phyloP scores from a whole-genome alignment of 2,797 vertebrate species.

The Silurus aristotelis region DNA sequence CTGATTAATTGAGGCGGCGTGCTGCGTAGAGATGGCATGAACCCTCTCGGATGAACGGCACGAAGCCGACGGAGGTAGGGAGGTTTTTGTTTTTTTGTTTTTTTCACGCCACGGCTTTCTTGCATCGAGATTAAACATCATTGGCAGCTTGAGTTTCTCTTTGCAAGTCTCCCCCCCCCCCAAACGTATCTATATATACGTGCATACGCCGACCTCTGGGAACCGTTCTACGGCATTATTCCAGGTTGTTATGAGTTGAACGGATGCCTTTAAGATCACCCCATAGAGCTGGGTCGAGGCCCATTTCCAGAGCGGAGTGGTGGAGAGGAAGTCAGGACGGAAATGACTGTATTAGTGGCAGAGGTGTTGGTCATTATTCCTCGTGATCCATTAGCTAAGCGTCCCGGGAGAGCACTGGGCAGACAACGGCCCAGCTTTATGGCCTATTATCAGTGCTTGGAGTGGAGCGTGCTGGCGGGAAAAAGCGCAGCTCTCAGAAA shows the following conservation, averaged over 20 bases:
- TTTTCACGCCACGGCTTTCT: not conserved
- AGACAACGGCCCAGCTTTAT: constrained; percentile 28
- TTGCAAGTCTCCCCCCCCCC: not conserved
- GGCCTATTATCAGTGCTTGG: constrained; percentile 50
- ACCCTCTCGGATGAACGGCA: constrained; percentile 31
- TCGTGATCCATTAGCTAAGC: constrained; percentile 76
- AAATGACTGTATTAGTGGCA: constrained; percentile 61
- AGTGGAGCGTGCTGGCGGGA: constrained; percentile 35
- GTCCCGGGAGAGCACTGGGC: constrained; percentile 67
- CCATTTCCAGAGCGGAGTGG: constrained; percentile 66
- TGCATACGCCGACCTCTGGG: not conserved
- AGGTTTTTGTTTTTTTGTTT: not conserved
- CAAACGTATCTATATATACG: not conserved
- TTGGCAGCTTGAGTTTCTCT: not conserved
- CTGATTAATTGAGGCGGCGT: constrained; percentile 49
- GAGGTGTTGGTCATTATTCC: constrained; percentile 70
- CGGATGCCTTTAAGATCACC: constrained; percentile 74
- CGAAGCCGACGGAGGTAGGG: constrained; percentile 26
- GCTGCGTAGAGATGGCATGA: constrained; percentile 42
- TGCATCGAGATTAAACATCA: not conserved
- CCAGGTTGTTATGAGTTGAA: constrained; percentile 65
- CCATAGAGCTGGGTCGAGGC: constrained; percentile 58
- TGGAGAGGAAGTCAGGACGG: constrained; percentile 53
- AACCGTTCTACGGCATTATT: not conserved
- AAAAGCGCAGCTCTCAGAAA: constrained; percentile 41